phyloP scores from a whole-genome alignment of 64 coral and sea anemone species.

The Pocillopora verrucosa region DNA sequence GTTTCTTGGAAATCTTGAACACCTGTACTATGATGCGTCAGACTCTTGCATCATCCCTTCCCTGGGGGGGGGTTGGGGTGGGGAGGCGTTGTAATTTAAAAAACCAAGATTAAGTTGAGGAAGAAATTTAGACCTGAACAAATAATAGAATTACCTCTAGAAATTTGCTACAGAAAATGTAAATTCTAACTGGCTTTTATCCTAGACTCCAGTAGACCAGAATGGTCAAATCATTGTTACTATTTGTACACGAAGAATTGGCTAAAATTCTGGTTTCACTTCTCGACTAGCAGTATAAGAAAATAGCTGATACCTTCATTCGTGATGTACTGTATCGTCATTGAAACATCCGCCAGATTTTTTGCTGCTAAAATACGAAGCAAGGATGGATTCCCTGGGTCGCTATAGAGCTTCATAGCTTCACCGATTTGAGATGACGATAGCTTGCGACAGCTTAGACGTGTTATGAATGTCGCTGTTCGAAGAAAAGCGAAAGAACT shows the following conservation, averaged over 20 bases:
- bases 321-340: conserved; percentile 68
- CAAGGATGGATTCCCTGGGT: conserved; percentile 85
- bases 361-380: conserved; percentile 90
- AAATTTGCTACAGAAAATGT: too few species aligned
- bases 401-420: conserved; percentile 94
- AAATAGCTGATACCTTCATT: conserved; percentile 51
- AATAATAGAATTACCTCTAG: too few species aligned
- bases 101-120: too few species aligned
- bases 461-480: background rate
- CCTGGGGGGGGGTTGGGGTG: too few species aligned
- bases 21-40: too few species aligned
- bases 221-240: too few species aligned
- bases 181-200: too few species aligned
- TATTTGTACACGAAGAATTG: background rate
- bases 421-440: conserved; percentile 12
- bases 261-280: background rate
- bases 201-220: too few species aligned
- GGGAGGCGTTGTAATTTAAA: too few species aligned
- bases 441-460: background rate
- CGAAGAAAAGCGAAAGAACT: conserved; percentile 22
- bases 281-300: background rate
- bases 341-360: conserved; percentile 58
- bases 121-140: too few species aligned
- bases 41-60: too few species aligned
- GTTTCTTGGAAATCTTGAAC: too few species aligned